Percentiles rank a stretch among this genome's conserved stretches.
phyloP scores from a whole-genome alignment of 64 coral and sea anemone genomes.

The Montipora cactus region DNA sequence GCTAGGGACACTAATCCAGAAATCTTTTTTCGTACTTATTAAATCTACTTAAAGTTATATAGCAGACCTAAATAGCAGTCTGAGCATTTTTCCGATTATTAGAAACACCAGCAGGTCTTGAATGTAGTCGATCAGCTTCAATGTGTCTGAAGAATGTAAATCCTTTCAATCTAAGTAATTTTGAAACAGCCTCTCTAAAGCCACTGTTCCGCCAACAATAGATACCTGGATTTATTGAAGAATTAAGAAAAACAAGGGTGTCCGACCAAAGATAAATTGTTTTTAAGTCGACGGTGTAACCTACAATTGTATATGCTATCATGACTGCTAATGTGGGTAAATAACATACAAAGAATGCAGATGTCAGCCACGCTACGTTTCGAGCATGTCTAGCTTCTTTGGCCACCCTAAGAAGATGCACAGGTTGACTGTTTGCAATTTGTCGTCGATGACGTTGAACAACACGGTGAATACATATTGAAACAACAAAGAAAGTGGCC shows the following conservation, averaged over 20 bases:
- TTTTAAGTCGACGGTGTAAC: slow-evolving; percentile 56
- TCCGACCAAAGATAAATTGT: slow-evolving; percentile 58
- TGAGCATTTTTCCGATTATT: too few species aligned
- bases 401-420: background rate
- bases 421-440: slow-evolving; percentile 7
- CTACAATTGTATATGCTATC: slow-evolving; percentile 41
- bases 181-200: slow-evolving; percentile 48
- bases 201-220: slow-evolving; percentile 66
- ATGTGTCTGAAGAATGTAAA: background rate
- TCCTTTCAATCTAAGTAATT: background rate
- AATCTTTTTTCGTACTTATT: too few species aligned
- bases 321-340: slow-evolving; percentile 45
- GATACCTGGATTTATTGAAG: slow-evolving; percentile 51
- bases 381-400: slow-evolving; percentile 11
- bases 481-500: slow-evolving; percentile 69
- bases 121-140: background rate
- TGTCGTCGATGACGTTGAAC: slow-evolving; percentile 67
- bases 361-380: slow-evolving; percentile 45
- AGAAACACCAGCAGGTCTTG: background rate
- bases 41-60: too few species aligned
- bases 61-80: too few species aligned
- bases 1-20: too few species aligned
- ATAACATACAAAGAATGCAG: slow-evolving; percentile 55
- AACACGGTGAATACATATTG: slow-evolving; percentile 78
- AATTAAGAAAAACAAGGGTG: slow-evolving; percentile 68